Base-by-base conservation (phyloP, 2,113 vertebrate genomes). In the Macrotis lagotis region DNA sequence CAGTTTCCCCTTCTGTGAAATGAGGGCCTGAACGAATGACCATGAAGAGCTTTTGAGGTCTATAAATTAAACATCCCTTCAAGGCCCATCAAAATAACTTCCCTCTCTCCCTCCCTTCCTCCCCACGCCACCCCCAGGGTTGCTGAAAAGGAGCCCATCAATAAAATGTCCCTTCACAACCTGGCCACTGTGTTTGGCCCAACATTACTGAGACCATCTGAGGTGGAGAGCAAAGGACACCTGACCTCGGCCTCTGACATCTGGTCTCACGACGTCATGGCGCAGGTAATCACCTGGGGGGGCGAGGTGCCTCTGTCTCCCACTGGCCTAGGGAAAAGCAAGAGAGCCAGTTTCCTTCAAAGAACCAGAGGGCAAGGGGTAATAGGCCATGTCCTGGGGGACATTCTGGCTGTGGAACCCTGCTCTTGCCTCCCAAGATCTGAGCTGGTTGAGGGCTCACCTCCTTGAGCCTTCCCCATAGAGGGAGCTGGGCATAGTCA, bases 141-240 rank as follows among this genome's bases (percentile, higher is more conserved):
- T 96, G 99, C 99, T 25, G 99, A 99, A 98, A 99, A 99, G 98
- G 99, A 99, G 95, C 99, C 99, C 25, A 91, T 99, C 98, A 99
- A 99, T 98, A 99, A 99, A 98, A 99, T 99, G 99, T 99, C 99
- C 66, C 99, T 99, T 95, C 99, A 99, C 98, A 99, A 99, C 96
- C 98, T 99, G 99, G 99, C 99, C 96, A 99, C 99, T 0, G 99
- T 99, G 97, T 99, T 99, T 0, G 99, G 99, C 90, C 99, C 99
- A 8, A 99, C 99, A 90, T 98, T 99, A 98, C 98, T 99, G 98
- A 98, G 99, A 97, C 99, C 99, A 16, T 99, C 99, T 0, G 99
- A 99, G 98, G 98, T 98, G 2, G 99, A 99, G 97, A 99, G 93
- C 96, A 99, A 99, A 98, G 98, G 96, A 53, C 99, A 99, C 96